Percentiles rank a stretch among this genome's conserved stretches.
These are phyloP conservation scores for Sminthurides bifidus DNA, from an alignment of 1,140 invertebrate species.

Conservation along the genomic window DNA sequence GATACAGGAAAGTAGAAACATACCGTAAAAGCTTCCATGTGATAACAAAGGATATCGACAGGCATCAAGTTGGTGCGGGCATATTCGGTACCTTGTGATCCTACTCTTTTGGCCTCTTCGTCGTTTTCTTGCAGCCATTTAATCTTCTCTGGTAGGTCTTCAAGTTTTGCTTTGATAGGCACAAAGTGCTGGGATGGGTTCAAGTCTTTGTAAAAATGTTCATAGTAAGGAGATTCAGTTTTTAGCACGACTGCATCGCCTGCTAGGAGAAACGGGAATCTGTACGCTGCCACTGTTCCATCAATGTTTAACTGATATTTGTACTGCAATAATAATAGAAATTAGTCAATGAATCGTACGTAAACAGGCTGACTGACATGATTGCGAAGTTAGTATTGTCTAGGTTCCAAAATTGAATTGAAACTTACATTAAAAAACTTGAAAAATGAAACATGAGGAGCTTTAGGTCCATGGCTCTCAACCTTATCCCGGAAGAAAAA, in stretches of 20 bases:
- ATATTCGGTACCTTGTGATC: conserved; percentile 57
- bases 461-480: conserved; percentile 69
- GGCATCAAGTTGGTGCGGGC: conserved; percentile 68
- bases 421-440: conserved; percentile 77
- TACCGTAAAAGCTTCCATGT: conserved; percentile 64
- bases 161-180: conserved; percentile 64
- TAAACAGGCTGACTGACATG: not conserved
- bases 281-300: conserved; percentile 90
- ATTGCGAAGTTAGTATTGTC: conserved; percentile 3
- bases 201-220: conserved; percentile 79
- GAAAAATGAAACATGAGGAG: conserved; percentile 77
- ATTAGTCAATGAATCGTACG: not conserved
- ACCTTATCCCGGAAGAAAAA: conserved; percentile 87
- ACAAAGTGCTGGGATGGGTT: conserved; percentile 69
- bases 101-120: conserved; percentile 54
- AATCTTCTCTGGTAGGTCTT: conserved; percentile 65
- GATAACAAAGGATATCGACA: conserved; percentile 79
- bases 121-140: conserved; percentile 71
- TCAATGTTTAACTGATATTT: conserved; percentile 93
- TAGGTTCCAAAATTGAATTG: not conserved
- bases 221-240: conserved; percentile 84
- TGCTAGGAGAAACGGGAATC: conserved; percentile 79
- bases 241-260: conserved; percentile 81
- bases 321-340: conserved; percentile 53
- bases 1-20: conserved; percentile 24